phyloP scores from a whole-genome alignment of 2,113 vertebrate species.

The Dasyurus viverrinus region DNA sequence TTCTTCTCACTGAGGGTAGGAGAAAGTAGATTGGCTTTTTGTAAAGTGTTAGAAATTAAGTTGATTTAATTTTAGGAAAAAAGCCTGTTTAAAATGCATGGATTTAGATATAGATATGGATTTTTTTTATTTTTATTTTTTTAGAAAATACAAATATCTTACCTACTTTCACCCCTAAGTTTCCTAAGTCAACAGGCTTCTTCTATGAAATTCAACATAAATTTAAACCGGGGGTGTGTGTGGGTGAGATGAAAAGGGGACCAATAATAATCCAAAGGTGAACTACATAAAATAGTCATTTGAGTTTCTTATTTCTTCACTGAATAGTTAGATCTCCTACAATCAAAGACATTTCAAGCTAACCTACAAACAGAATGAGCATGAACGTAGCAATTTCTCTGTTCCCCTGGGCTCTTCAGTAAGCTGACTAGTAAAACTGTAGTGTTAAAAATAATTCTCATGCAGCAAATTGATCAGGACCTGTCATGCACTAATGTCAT shows the following conservation, averaged over 20 bases:
- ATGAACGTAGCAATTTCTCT: not conserved
- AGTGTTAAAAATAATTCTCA: conserved; percentile 46
- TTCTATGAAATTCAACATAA: not conserved
- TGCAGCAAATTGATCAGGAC: conserved; percentile 60
- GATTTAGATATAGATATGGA: not conserved
- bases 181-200: not conserved
- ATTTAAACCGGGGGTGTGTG: not conserved
- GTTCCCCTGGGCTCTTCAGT: not conserved
- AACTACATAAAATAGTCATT: not conserved
- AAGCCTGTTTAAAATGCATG: not conserved
- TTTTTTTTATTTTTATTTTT: not conserved
- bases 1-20: not conserved
- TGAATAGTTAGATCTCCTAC: not conserved
- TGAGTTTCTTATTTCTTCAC: not conserved
- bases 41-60: not conserved
- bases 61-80: not conserved
- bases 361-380: not conserved
- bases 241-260: not conserved
- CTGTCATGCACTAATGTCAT: conserved; percentile 62
- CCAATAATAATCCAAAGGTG: not conserved
- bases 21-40: not conserved
- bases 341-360: conserved; percentile 21
- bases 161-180: not conserved
- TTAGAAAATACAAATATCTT: conserved; percentile 21
- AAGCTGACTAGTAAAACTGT: conserved; percentile 62